Evolutionary conservation across 2,888 invertebrate species (phyloP), one percentile per base, ranked within the genome.

Genomic region (Acheta domesticus): DNA sequence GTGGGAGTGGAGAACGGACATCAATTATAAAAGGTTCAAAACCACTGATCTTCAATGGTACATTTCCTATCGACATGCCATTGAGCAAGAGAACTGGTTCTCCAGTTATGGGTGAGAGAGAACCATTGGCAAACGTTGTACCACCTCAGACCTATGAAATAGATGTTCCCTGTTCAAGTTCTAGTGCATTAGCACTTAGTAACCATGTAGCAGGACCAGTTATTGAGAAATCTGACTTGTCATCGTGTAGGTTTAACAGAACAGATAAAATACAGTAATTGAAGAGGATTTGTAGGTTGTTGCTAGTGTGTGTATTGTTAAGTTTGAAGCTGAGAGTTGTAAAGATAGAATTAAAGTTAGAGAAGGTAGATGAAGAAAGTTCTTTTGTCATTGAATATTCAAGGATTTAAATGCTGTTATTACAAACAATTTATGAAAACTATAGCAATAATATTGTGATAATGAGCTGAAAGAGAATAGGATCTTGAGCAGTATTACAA

Each of bases 61-160:
- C 96, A 4, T 96, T 91, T 89, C 95, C 96, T 8, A 96, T 96
- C 83, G 95, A 95, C 86, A 90, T 90, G 84, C 95, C 95, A 3
- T 83, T 87, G 80, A 81, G 78, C 12, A 62, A n/a, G 62, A 62
- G 62, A 62, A 62, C 62, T 14, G 62, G 62, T 62, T 62, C 62
- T 62, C 62, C 62, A 3, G 8, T 62, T 62, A n/a, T 62, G 16
- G n/a, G 62, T 19, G 79, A 77, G 23, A 76, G 75, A 73, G 48
- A 76, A 76, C 76, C 23, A 74, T 16, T 76, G 76, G 73, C 78
- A 12, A 49, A 74, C 48, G 21, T 78, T 8, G 50, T 62, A 21
- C 74, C 50, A 12, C 79, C 77, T 19, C 77, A 79, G 75, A 85
- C 85, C n/a, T 85, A 83, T 81, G 84, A 83, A 19, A 87, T 89